Evolutionary conservation across 2,888 invertebrate genomes (phyloP).

Genomic region (Acleris laterana): DNA sequence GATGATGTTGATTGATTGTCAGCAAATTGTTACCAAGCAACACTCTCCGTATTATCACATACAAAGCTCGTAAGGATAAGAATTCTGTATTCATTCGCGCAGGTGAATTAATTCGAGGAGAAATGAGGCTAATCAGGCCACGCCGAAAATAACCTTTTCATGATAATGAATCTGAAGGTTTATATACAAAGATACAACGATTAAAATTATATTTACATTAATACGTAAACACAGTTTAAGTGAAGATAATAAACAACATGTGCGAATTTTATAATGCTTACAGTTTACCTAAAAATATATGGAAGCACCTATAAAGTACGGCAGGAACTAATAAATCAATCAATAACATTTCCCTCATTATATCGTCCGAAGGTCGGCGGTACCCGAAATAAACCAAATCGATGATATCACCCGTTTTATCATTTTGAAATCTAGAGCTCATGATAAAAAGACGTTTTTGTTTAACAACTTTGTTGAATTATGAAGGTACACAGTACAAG

Average conservation of each 20-base stretch:
- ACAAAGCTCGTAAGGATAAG: no score
- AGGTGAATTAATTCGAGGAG: not conserved
- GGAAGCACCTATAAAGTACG: conserved; percentile 33
- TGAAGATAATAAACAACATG: conserved; percentile 18
- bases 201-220: conserved; percentile 2
- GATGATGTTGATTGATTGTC: no score
- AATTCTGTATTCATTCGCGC: no score
- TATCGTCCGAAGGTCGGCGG: conserved; percentile 48
- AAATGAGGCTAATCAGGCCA: not conserved
- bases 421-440: conserved; percentile 22
- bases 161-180: no score
- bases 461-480: conserved; percentile 3
- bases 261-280: conserved; percentile 14
- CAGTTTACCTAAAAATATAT: conserved; percentile 31
- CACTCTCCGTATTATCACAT: no score
- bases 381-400: conserved; percentile 42
- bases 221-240: conserved; percentile 18
- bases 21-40: no score
- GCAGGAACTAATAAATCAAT: conserved; percentile 53
- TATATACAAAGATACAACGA: not conserved
- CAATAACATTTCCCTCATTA: conserved; percentile 52
- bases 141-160: no score
- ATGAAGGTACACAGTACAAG: no score
- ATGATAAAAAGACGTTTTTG: conserved; percentile 17
- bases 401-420: conserved; percentile 33